phyloP scores from a whole-genome alignment of 64 coral and sea anemone genomes.

The Montipora sp. region DNA sequence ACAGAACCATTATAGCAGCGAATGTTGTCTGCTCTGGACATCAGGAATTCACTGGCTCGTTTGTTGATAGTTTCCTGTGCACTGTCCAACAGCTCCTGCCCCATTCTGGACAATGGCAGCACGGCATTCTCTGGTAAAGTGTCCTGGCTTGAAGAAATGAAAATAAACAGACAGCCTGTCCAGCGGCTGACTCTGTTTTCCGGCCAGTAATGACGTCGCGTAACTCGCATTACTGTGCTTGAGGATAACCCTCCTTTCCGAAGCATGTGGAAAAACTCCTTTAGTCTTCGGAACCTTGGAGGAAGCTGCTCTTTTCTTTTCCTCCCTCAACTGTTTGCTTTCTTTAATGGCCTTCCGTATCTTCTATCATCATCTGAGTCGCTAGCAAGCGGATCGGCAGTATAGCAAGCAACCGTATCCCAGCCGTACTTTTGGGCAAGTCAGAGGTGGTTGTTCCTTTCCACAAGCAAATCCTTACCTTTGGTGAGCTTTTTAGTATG shows the following conservation, averaged over 20 bases:
- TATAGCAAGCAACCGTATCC: too few relatives aligned
- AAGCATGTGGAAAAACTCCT: not conserved
- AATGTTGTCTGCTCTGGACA: not conserved
- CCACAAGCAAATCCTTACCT: not conserved
- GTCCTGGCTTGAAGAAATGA: constrained; percentile 48
- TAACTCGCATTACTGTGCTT: not conserved
- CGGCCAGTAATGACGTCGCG: not conserved
- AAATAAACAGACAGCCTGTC: too few relatives aligned
- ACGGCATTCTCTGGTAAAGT: constrained; percentile 48
- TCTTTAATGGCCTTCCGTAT: too few relatives aligned
- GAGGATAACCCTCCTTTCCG: not conserved
- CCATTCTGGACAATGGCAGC: not conserved
- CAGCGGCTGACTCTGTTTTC: not conserved
- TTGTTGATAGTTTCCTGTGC: constrained; percentile 1
- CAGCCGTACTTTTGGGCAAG: too few relatives aligned
- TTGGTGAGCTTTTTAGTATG: not conserved
- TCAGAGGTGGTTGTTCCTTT: not conserved
- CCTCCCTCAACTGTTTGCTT: too few relatives aligned
- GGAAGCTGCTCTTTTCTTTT: too few relatives aligned
- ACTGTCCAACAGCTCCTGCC: too few relatives aligned
- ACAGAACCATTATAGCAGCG: not conserved
- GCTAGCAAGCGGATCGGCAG: too few relatives aligned
- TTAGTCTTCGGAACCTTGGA: too few relatives aligned
- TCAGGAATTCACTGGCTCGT: not conserved
- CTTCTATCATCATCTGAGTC: too few relatives aligned